Conservation (phyloP, 2,797 vertebrate species). For the Delichon dasypus region DNA sequence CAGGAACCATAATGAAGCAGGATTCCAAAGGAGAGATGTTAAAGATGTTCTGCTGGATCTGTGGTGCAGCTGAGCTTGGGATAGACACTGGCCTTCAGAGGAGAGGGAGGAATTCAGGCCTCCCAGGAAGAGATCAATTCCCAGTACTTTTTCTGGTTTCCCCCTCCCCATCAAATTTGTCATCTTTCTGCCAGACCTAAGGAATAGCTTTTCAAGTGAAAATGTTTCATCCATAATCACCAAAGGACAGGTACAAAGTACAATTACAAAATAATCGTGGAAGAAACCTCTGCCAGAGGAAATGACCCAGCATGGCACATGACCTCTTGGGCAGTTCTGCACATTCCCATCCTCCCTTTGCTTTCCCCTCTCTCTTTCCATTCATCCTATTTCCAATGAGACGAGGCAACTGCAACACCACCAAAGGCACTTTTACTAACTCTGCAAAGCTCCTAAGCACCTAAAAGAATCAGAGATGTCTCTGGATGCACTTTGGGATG, state of each 20-base stretch:
- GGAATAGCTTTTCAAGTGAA: not conserved
- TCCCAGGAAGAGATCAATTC: not conserved
- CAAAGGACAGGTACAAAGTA: not conserved
- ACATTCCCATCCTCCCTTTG: not conserved
- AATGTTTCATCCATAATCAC: not conserved
- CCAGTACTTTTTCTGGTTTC: not conserved
- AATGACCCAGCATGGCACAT: not conserved
- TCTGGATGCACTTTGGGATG: not conserved
- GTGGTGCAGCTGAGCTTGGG: not conserved
- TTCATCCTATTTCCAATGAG: not conserved
- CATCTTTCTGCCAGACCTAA: not conserved
- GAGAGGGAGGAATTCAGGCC: not conserved
- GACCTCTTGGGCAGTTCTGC: not conserved
- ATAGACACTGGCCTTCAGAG: not conserved
- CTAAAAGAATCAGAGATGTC: not conserved
- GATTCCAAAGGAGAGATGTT: not conserved
- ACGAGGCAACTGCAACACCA: not conserved
- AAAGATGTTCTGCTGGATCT: not conserved
- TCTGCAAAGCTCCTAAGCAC: not conserved
- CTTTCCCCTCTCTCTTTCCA: not conserved
- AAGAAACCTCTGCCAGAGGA: not conserved
- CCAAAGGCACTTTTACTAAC: not conserved
- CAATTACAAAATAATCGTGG: not conserved
- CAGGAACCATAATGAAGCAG: not conserved
- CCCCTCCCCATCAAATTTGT: rapidly evolving